Evolutionary conservation across 2,797 vertebrate genomes (phyloP).

Genomic region (Lacerta viridis): DNA sequence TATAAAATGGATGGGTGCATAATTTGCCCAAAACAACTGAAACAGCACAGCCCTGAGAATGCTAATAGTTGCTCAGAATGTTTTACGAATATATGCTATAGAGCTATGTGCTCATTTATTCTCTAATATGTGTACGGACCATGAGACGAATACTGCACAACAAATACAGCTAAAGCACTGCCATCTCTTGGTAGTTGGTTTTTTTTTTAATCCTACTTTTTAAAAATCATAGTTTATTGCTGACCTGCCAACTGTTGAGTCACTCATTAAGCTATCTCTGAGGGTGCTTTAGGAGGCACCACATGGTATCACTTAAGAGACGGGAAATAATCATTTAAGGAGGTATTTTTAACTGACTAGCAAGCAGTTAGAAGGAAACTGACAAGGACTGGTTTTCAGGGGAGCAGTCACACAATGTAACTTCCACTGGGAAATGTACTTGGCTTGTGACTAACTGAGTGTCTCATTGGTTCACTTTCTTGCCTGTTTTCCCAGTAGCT

Average conservation of each 20-base stretch:
- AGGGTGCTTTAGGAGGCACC: background rate
- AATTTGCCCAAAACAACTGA: conserved; percentile 5
- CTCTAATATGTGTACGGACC: background rate
- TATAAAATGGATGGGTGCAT: background rate
- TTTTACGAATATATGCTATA: background rate
- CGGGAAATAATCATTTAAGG: conserved; percentile 69
- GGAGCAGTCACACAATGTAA: conserved; percentile 72
- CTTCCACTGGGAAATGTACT: conserved; percentile 67
- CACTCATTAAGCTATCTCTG: conserved; percentile 5
- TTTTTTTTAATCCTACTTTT: background rate
- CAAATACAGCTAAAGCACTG: background rate
- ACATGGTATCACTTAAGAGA: conserved; percentile 47
- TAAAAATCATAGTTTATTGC: background rate
- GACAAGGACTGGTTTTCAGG: conserved; percentile 70
- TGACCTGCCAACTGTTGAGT: conserved; percentile 15
- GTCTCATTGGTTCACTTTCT: conserved; percentile 61
- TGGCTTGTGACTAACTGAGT: conserved; percentile 51
- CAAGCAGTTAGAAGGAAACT: conserved; percentile 71
- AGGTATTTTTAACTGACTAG: conserved; percentile 75
- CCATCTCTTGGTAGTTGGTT: background rate
- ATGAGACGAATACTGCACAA: background rate
- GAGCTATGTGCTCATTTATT: background rate
- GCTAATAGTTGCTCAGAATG: conserved; percentile 2
- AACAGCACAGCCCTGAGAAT: background rate
- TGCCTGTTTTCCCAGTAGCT: conserved; percentile 45